Percentiles rank a stretch among this genome's conserved stretches.
Conservation (phyloP, 2,113 vertebrate species). For the Oncorhynchus keta region DNA sequence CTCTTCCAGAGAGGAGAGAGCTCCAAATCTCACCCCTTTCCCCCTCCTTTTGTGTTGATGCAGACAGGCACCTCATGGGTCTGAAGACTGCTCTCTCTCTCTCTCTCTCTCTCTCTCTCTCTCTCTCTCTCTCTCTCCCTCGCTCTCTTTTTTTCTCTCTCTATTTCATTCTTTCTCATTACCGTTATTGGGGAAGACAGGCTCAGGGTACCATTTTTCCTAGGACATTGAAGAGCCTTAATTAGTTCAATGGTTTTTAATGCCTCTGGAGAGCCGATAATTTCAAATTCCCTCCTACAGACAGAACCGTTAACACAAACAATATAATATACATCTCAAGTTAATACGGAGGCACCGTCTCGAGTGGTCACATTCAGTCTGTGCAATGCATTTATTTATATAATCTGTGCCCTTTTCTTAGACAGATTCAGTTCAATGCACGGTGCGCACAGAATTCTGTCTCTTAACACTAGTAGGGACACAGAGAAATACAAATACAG, state of each 20-base stretch:
- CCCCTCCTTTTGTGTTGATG: conserved; percentile 34
- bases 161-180: conserved; percentile 58
- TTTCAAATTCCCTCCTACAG: conserved; percentile 54
- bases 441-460: not conserved
- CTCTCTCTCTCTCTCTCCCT: conserved; percentile 22
- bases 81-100: conserved; percentile 14
- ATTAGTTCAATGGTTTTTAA: conserved; percentile 64
- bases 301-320: conserved; percentile 48
- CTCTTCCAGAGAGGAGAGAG: conserved; percentile 25
- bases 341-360: conserved; percentile 47
- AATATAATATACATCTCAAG: conserved; percentile 60
- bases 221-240: conserved; percentile 68
- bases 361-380: conserved; percentile 4
- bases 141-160: conserved; percentile 13
- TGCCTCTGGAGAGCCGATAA: conserved; percentile 61
- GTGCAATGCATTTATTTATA: conserved; percentile 40
- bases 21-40: conserved; percentile 4
- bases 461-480: not conserved
- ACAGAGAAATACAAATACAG: conserved; percentile 11
- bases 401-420: conserved; percentile 26
- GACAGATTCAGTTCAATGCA: conserved; percentile 12
- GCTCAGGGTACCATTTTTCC: conserved; percentile 67
- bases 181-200: conserved; percentile 61
- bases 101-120: not conserved
- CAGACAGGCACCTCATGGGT: conserved; percentile 32